These are phyloP conservation scores for Oreonectes daqikongensis DNA, from an alignment of 2,797 vertebrate genomes.

Conservation along the genomic window DNA sequence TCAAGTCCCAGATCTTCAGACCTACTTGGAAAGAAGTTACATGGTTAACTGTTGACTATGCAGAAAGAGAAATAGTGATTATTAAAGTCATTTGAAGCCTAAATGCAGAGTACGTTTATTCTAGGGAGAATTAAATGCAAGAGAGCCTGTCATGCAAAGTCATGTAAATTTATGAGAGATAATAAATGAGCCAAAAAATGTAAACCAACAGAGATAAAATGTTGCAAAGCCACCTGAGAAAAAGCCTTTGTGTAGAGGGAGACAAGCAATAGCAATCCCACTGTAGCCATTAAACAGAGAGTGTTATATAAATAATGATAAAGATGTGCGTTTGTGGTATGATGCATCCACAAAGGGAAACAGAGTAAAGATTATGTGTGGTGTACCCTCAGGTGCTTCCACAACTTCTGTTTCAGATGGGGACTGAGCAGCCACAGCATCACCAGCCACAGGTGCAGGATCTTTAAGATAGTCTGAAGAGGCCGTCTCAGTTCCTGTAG, in stretches of 20 bases:
- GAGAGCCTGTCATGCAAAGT: conserved; percentile 2
- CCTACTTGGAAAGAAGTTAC: background rate
- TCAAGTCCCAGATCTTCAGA: background rate
- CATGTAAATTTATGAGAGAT: background rate
- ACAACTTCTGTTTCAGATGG: conserved; percentile 56
- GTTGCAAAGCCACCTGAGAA: conserved; percentile 2
- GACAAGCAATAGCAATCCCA: conserved; percentile 10
- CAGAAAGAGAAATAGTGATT: background rate
- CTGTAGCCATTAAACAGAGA: background rate
- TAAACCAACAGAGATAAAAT: background rate
- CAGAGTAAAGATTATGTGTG: conserved; percentile 52
- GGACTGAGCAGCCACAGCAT: conserved; percentile 55
- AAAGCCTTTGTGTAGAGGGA: background rate
- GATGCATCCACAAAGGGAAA: conserved; percentile 53
- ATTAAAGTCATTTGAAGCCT: background rate
- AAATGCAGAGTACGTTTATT: background rate
- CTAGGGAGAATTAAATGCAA: background rate
- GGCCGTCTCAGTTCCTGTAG: conserved; percentile 17
- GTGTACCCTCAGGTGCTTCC: conserved; percentile 67
- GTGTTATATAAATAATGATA: background rate
- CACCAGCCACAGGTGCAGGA: conserved; percentile 54
- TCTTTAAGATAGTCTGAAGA: conserved; percentile 55
- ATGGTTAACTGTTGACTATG: background rate
- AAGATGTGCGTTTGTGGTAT: conserved; percentile 37
- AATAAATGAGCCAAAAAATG: background rate